Evolutionary conservation across 2,113 vertebrate species (phyloP).

Genomic region (Mormyrus iriodes): DNA sequence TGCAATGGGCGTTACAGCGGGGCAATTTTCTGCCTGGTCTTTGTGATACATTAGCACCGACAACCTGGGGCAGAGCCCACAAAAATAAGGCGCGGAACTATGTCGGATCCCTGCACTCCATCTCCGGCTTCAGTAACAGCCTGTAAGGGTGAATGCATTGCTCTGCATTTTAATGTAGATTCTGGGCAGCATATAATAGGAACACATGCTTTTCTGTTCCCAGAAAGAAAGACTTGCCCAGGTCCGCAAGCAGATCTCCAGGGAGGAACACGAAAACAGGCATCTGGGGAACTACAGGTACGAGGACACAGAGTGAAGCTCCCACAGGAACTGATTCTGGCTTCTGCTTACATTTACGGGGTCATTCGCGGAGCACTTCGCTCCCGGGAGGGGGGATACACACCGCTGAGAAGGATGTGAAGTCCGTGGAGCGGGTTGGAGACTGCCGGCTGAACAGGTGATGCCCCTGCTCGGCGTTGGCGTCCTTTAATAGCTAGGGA

Average conservation of each 20-base stretch:
- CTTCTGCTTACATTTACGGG: constrained; percentile 36
- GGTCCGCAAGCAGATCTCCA: constrained; percentile 89
- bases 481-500: neutral
- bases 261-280: constrained; percentile 89
- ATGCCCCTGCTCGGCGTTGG: neutral
- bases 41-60: constrained; percentile 42
- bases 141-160: constrained; percentile 17
- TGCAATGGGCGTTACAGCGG: constrained; percentile 38
- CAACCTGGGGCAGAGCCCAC: constrained; percentile 35
- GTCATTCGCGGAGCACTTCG: constrained; percentile 31
- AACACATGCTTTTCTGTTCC: constrained; percentile 46
- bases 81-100: constrained; percentile 32
- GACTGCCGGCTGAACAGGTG: constrained; percentile 15
- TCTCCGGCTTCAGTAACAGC: constrained; percentile 29
- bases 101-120: neutral
- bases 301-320: constrained; percentile 24
- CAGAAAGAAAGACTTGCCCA: constrained; percentile 93
- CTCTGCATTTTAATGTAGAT: constrained; percentile 15
- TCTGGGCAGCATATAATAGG: constrained; percentile 18
- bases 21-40: constrained; percentile 47
- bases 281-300: constrained; percentile 98
- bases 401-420: neutral
- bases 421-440: constrained; percentile 27
- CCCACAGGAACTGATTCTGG: constrained; percentile 25
- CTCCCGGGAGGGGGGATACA: constrained; percentile 31